phyloP scores from a whole-genome alignment of 2,797 vertebrate species.

The Simalia tracyae region DNA sequence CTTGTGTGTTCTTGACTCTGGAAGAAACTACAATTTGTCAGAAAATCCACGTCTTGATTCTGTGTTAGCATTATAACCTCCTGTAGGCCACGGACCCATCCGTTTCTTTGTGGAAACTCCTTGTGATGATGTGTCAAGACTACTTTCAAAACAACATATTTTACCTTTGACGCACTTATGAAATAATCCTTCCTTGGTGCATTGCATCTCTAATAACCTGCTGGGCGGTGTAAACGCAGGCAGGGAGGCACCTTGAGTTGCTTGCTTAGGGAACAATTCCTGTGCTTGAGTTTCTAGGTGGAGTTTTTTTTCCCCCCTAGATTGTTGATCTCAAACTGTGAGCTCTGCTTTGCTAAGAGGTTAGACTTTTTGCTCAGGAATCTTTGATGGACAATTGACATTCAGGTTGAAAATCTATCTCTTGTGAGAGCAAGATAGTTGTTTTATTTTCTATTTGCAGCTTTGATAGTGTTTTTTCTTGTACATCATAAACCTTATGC shows the following conservation, averaged over 20 bases:
- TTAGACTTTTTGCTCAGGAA: neutral
- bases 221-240: neutral
- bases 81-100: accelerated
- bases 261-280: neutral
- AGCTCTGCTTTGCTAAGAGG: constrained; percentile 13
- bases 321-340: constrained; percentile 15
- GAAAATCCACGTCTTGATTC: constrained; percentile 1
- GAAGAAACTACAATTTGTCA: neutral
- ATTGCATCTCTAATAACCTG: constrained; percentile 19
- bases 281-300: constrained; percentile 22
- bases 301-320: neutral
- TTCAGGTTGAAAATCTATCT: neutral
- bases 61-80: neutral
- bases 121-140: neutral
- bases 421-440: neutral
- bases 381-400: neutral
- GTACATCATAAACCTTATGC: neutral
- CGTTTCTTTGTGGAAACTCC: neutral
- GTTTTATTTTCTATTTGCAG: neutral
- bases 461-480: neutral
- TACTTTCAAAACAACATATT: neutral
- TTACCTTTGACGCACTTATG: neutral
- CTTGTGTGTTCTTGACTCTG: neutral
- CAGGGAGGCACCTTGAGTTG: neutral
- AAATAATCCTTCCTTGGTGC: neutral